Base-by-base conservation (phyloP, 2,797 vertebrate genomes). In the Sus cebifrons region DNA sequence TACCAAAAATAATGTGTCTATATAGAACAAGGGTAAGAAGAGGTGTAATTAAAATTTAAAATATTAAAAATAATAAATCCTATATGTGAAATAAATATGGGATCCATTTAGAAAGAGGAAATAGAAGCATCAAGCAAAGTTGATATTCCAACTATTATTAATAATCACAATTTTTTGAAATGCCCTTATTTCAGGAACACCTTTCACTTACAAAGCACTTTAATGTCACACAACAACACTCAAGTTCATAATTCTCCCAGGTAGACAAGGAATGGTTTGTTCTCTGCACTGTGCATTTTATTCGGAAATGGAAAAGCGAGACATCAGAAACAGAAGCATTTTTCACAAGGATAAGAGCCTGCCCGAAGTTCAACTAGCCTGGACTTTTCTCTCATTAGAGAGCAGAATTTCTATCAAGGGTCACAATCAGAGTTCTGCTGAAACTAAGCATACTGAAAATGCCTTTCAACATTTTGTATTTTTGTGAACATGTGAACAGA, bases 41-140 rank as follows among this genome's bases (percentile, higher is more conserved):
- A n/a, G 23, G 17, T 12, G 0, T 49, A 68, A 52, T 81, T 75
- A 87, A 11, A 68, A 20, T 17, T 21, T 44, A 17, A 94, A 82
- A 71, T 88, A 36, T 68, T 75, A 84, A 83, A 90, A 88, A 49
- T 49, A 94, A 92, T 23, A 56, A 40, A 67, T 64, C 29, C 13
- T 29, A 21, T 27, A n/a, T 27, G 14, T 36, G 27, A 56, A 32
- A 58, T 62, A 77, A 62, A 5, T 9, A 29, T 6, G 2, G n/a
- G 5, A 27, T 14, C 9, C n/a, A 40, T 20, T 44, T 49, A 64
- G 81, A 84, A 29, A 79, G 7, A 91, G 54, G 86, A 88, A 90
- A 25, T 4, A 36, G 2, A 29, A 93, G 17, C 25, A 12, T 36
- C 32, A 10, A 18, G 29, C 71, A 13, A 79, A 9, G 16, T 1